Conservation (phyloP, 2,113 vertebrate species). For the Elaphurus davidianus region DNA sequence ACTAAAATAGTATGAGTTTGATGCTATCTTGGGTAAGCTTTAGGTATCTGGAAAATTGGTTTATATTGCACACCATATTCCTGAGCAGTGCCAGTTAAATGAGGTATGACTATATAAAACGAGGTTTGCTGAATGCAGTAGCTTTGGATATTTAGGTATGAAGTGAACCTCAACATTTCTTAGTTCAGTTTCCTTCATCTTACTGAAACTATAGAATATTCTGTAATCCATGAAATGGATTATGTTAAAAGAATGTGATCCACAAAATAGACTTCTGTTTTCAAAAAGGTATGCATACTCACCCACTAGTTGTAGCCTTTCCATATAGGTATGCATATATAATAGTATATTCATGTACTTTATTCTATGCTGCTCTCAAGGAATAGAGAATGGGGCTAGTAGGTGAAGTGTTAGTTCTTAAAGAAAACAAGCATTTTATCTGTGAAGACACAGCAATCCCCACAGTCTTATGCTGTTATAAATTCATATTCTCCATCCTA, state of each 20-base stretch:
- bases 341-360: neutral
- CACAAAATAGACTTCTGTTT: neutral
- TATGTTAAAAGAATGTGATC: neutral
- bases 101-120: neutral
- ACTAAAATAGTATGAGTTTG: neutral
- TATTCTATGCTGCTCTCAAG: neutral
- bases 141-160: conserved; percentile 16
- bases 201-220: neutral
- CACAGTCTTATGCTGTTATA: neutral
- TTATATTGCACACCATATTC: neutral
- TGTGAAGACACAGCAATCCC: neutral
- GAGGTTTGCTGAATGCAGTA: neutral
- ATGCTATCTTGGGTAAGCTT: neutral
- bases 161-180: neutral
- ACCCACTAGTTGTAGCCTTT: neutral
- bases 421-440: neutral
- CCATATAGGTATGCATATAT: neutral
- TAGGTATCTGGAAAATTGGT: conserved; percentile 17
- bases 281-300: neutral
- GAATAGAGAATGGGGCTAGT: neutral
- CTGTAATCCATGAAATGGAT: neutral
- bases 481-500: neutral
- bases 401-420: neutral
- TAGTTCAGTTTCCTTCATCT: neutral
- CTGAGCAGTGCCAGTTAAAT: neutral